Conservation (phyloP, 2,113 vertebrate genomes). For the Neodontobutis hainanensis region DNA sequence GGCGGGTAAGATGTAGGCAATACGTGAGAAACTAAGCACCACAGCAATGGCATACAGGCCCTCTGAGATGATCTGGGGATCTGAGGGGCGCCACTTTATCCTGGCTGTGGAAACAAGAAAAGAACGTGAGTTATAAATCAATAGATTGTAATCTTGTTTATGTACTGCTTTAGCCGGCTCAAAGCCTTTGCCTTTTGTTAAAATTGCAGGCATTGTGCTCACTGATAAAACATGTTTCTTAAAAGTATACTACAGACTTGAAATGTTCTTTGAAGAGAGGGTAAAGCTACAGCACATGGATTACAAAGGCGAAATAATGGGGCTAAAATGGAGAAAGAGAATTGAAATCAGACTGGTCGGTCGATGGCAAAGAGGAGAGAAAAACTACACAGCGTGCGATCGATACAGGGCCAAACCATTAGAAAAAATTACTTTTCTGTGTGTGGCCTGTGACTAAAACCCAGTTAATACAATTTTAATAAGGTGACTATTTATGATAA, state of each 20-base stretch:
- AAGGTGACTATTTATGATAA: background rate
- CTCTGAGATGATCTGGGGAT: constrained; percentile 98
- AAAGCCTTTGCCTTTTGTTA: background rate
- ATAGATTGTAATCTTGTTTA: background rate
- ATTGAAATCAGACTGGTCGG: background rate
- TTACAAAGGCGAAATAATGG: constrained; percentile 8
- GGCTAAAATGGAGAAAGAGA: background rate
- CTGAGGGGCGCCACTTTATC: constrained; percentile 96
- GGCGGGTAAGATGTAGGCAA: constrained; percentile 97
- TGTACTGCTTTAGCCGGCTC: background rate
- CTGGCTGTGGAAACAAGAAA: constrained; percentile 84
- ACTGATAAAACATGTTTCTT: constrained; percentile 2
- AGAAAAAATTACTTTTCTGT: too few relatives aligned
- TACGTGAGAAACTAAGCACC: constrained; percentile 96
- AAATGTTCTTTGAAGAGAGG: constrained; percentile 3
- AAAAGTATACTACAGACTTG: constrained; percentile 10
- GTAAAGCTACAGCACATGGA: constrained; percentile 5
- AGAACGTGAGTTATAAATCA: background rate
- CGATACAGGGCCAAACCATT: too few relatives aligned
- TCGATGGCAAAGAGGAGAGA: background rate
- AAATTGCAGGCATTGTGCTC: background rate
- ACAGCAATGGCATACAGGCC: constrained; percentile 96
- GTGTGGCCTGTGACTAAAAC: too few relatives aligned
- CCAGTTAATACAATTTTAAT: too few relatives aligned
- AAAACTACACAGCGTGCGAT: background rate